A percentile compares a stretch with the other conserved stretches of the same genome.
These are phyloP conservation scores for Globodera rostochiensis DNA, from an alignment of 1,140 invertebrate genomes.

Conservation along the genomic window DNA sequence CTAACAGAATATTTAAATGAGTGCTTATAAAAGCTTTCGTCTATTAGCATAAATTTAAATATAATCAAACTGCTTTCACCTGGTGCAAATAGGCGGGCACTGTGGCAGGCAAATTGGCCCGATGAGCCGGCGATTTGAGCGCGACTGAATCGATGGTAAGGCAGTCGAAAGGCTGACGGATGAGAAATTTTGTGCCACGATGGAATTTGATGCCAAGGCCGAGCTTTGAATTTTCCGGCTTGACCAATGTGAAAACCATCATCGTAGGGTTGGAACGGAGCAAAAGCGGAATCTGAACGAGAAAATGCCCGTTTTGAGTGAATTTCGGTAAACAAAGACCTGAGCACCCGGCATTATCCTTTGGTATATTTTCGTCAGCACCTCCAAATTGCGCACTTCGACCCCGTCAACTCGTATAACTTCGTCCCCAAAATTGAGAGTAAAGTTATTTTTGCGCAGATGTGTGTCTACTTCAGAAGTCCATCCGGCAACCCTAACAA, in stretches of 20 bases:
- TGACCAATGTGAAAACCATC: conserved; percentile 32
- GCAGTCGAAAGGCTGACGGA: conserved; percentile 10
- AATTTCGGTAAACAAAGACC: conserved; percentile 14
- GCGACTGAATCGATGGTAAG: conserved; percentile 8
- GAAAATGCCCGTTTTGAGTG: not conserved
- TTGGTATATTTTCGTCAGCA: conserved; percentile 31
- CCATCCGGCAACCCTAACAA: conserved; percentile 38
- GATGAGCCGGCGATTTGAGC: conserved; percentile 5
- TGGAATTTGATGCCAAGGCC: conserved; percentile 36
- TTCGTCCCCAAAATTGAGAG: conserved; percentile 45
- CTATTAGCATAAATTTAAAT: not conserved
- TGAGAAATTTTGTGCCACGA: conserved; percentile 30
- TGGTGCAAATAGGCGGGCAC: conserved; percentile 12
- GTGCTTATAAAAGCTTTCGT: not conserved
- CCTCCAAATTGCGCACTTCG: conserved; percentile 20
- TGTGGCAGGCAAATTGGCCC: conserved; percentile 14
- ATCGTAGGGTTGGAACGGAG: conserved; percentile 28
- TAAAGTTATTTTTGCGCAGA: conserved; percentile 26
- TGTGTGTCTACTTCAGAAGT: conserved; percentile 26
- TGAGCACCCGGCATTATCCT: conserved; percentile 34
- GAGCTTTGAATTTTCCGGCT: conserved; percentile 25
- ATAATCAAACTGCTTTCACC: not conserved
- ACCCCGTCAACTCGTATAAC: conserved; percentile 26
- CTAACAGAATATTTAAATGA: not conserved
- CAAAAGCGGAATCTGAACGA: conserved; percentile 36